Evolutionary conservation across 1,140 invertebrate genomes (phyloP).

Genomic region (Pristionchus pacificus): DNA sequence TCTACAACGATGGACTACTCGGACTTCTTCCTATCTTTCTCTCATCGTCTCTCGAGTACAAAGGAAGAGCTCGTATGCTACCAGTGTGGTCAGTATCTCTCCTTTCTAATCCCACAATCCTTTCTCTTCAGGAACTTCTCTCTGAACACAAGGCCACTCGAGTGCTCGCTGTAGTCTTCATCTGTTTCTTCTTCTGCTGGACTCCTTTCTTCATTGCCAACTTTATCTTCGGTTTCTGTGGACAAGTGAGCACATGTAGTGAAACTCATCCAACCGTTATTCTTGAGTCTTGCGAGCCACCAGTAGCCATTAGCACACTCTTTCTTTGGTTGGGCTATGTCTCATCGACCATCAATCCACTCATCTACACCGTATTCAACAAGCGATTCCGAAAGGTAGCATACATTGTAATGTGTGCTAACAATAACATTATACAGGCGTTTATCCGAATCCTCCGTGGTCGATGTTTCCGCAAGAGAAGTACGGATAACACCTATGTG

Average conservation of each 20-base stretch:
- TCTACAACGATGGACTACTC: slow-evolving; percentile 1
- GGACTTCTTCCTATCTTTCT: slow-evolving; percentile 14
- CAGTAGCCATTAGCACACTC: slow-evolving; percentile 71
- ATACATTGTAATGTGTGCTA: no score
- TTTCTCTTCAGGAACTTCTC: slow-evolving; percentile 69
- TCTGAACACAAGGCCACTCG: slow-evolving; percentile 87
- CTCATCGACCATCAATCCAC: slow-evolving; percentile 83
- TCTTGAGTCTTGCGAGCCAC: slow-evolving; percentile 71
- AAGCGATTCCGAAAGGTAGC: slow-evolving; percentile 72
- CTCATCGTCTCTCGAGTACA: slow-evolving; percentile 7
- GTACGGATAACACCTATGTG: no score
- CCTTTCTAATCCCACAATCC: not conserved
- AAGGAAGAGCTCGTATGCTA: slow-evolving; percentile 4
- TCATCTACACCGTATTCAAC: slow-evolving; percentile 88
- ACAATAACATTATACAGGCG: no score
- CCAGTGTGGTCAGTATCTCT: not conserved
- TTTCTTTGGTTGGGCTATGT: slow-evolving; percentile 80
- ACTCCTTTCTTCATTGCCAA: slow-evolving; percentile 87
- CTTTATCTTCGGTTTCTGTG: slow-evolving; percentile 62
- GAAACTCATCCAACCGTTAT: slow-evolving; percentile 61
- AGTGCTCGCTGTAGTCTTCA: slow-evolving; percentile 84
- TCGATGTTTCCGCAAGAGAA: slow-evolving; percentile 62
- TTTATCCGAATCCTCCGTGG: slow-evolving; percentile 83
- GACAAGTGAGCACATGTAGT: not conserved
- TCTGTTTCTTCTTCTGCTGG: slow-evolving; percentile 87